Evolutionary conservation across 2,888 invertebrate genomes (phyloP).

Genomic region (Nemotelus nigrinus): DNA sequence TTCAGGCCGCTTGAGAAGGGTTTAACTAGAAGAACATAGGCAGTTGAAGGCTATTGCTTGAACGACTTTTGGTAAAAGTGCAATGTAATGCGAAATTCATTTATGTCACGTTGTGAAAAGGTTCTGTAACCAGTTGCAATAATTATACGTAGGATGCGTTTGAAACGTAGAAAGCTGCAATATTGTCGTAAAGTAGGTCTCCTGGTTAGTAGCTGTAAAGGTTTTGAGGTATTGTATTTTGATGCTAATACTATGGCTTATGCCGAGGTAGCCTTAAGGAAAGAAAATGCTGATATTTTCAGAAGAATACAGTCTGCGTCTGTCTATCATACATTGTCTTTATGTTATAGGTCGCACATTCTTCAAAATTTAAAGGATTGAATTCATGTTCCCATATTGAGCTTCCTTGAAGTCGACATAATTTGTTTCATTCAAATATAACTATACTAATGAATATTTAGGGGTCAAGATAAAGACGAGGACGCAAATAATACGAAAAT

Average conservation of each 20-base stretch:
- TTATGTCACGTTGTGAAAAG: constrained; percentile 24
- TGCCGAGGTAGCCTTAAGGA: too few species aligned
- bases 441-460: too few species aligned
- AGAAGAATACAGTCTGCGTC: too few species aligned
- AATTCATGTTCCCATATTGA: too few species aligned
- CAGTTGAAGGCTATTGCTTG: neutral
- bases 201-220: constrained; percentile 24
- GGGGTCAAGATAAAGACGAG: too few species aligned
- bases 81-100: constrained; percentile 30
- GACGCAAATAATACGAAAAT: too few species aligned
- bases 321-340: too few species aligned
- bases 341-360: too few species aligned
- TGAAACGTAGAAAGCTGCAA: neutral
- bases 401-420: too few species aligned
- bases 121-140: constrained; percentile 36
- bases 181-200: constrained; percentile 9
- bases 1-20: constrained; percentile 23
- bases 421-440: too few species aligned
- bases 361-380: too few species aligned
- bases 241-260: neutral
- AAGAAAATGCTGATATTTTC: too few species aligned
- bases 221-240: neutral
- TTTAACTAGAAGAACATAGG: constrained; percentile 22
- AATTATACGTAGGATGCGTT: constrained; percentile 9
- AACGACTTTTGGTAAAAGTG: constrained; percentile 14